These are phyloP conservation scores for Bucco capensis DNA, from an alignment of 2,113 vertebrate species.

Conservation along the genomic window DNA sequence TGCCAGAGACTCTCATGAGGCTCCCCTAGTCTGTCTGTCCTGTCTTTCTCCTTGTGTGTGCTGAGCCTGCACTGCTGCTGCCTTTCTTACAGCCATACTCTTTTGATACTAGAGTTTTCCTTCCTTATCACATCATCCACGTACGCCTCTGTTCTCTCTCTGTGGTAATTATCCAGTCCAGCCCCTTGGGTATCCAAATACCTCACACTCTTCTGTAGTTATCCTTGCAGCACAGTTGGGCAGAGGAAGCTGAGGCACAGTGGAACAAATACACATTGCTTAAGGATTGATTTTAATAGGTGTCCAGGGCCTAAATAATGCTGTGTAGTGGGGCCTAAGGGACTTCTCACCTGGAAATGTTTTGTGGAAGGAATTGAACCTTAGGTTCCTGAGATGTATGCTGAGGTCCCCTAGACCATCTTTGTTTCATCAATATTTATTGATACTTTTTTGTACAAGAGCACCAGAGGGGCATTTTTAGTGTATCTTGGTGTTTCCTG, in stretches of 20 bases:
- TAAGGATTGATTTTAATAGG: constrained; percentile 57
- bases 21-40: not conserved
- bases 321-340: constrained; percentile 6
- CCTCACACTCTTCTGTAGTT: constrained; percentile 66
- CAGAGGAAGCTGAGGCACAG: constrained; percentile 55
- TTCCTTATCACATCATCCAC: constrained; percentile 40
- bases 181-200: not conserved
- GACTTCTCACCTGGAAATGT: constrained; percentile 64
- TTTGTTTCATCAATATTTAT: constrained; percentile 18
- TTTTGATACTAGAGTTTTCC: not conserved
- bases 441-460: not conserved
- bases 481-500: not conserved
- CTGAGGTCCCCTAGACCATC: not conserved
- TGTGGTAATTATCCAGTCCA: constrained; percentile 55
- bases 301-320: constrained; percentile 45
- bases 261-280: constrained; percentile 35
- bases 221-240: constrained; percentile 63
- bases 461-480: not conserved
- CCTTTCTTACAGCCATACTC: not conserved
- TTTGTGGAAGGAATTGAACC: constrained; percentile 30
- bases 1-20: not conserved
- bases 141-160: constrained; percentile 27
- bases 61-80: not conserved
- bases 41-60: constrained; percentile 9
- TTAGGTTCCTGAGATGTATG: not conserved